These are phyloP conservation scores for Eupithecia inturbata DNA, from an alignment of 2,888 invertebrate species.

Conservation along the genomic window DNA sequence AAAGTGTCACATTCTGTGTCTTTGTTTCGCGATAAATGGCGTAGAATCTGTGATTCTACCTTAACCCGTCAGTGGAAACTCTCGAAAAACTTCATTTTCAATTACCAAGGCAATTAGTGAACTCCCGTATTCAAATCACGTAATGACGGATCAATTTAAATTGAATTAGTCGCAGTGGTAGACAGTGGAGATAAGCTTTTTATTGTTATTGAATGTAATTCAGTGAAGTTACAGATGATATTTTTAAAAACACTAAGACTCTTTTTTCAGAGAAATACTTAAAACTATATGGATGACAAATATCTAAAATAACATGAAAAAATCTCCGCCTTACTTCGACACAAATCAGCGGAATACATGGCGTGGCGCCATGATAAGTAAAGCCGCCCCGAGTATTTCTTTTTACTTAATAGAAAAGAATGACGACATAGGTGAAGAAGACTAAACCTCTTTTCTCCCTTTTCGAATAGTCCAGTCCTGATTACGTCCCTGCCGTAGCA, in stretches of 20 bases:
- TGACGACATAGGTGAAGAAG: neutral
- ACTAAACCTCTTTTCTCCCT: too few species aligned
- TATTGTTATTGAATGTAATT: neutral
- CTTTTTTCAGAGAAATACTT: neutral
- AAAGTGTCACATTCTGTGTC: neutral
- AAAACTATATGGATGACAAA: neutral
- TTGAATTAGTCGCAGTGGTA: neutral
- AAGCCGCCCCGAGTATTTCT: neutral
- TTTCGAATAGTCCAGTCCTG: neutral
- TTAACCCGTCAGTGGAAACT: neutral
- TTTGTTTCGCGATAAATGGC: neutral
- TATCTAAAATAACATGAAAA: neutral
- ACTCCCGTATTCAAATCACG: neutral
- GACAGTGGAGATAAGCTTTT: neutral
- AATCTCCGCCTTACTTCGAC: neutral
- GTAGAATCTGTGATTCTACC: neutral
- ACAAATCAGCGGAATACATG: neutral
- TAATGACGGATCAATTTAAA: neutral
- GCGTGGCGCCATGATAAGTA: neutral
- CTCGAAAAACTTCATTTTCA: neutral
- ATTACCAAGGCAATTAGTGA: neutral
- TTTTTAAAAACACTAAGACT: neutral
- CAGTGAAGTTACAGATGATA: neutral
- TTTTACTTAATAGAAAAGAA: too few species aligned
- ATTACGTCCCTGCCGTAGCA: slow-evolving; percentile 16